A percentile compares a stretch with the other conserved stretches of the same genome.
Conservation (phyloP, 2,797 vertebrate genomes). For the Rhincodon typus region DNA sequence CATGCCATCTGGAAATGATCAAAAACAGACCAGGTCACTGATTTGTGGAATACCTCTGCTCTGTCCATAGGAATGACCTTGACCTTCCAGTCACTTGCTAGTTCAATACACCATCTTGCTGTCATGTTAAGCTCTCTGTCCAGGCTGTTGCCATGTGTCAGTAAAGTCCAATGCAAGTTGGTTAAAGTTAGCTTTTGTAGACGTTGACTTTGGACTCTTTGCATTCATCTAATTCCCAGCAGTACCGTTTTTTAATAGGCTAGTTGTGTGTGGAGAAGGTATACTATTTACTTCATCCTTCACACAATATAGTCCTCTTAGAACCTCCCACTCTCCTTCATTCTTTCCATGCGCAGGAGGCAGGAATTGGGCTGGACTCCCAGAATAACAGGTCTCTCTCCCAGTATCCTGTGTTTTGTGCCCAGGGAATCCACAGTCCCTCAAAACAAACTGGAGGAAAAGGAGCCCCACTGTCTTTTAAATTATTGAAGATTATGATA, state of each 20-base stretch:
- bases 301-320: background rate
- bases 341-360: background rate
- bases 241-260: background rate
- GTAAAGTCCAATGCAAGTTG: too few species aligned
- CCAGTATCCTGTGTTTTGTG: background rate
- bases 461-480: conserved; percentile 2
- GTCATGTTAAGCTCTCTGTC: too few species aligned
- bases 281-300: conserved; percentile 18
- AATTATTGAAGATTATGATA: conserved; percentile 21
- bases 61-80: too few species aligned
- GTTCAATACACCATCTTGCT: too few species aligned
- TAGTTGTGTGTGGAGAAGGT: background rate
- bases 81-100: too few species aligned
- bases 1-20: too few species aligned
- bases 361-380: background rate
- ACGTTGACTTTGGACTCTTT: background rate
- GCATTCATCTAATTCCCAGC: background rate
- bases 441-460: conserved; percentile 9
- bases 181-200: background rate
- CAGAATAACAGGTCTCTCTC: background rate
- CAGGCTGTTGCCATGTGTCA: too few species aligned
- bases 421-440: background rate
- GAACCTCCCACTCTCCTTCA: conserved; percentile 2
- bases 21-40: too few species aligned
- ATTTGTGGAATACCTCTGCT: too few species aligned